These are phyloP conservation scores for Lagodon rhomboides DNA, from an alignment of 2,797 vertebrate genomes.

Conservation along the genomic window DNA sequence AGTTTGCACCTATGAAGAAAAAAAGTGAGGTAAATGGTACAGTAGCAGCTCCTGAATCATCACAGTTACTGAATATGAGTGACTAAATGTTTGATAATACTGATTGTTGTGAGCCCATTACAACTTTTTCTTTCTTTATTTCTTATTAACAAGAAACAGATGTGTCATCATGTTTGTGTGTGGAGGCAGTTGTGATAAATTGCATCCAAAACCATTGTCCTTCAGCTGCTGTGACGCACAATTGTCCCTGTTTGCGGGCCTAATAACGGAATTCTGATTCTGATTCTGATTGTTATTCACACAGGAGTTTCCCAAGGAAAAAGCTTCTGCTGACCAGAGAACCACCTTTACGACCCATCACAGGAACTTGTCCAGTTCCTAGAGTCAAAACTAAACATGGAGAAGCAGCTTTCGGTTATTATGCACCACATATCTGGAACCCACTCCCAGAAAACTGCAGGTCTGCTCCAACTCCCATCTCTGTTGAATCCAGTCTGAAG, in stretches of 20 bases:
- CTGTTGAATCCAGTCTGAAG: no score
- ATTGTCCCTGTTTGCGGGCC: no score
- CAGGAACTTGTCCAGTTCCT: no score
- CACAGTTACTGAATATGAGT: neutral
- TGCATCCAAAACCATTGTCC: neutral
- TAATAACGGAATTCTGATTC: no score
- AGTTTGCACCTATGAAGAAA: neutral
- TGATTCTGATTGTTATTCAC: neutral
- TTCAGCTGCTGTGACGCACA: no score
- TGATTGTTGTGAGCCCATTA: neutral
- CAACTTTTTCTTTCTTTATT: neutral
- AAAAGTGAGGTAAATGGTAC: neutral
- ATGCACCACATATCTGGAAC: no score
- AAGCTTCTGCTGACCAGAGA: constrained; percentile 10
- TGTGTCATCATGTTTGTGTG: neutral
- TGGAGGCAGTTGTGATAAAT: no score
- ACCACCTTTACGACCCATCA: no score
- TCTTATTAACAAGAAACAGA: neutral
- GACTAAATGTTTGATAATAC: neutral
- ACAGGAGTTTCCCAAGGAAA: neutral
- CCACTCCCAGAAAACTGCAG: no score
- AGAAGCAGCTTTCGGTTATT: no score
- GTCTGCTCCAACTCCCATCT: no score
- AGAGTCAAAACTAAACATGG: no score
- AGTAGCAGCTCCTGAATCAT: neutral